Conservation (phyloP, 2,888 invertebrate genomes). For the Dascillus cervinus region DNA sequence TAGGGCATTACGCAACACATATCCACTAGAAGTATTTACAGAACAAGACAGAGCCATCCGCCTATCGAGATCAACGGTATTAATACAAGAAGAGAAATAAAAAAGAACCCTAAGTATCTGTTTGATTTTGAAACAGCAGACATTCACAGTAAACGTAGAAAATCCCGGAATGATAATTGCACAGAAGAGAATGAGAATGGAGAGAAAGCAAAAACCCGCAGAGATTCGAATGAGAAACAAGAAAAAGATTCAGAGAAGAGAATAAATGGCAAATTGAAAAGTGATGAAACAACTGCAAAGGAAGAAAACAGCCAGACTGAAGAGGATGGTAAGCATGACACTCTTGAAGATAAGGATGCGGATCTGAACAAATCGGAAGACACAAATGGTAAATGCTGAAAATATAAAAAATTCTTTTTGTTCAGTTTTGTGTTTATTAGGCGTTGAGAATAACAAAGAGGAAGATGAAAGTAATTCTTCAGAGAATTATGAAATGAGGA, state of each 20-base stretch:
- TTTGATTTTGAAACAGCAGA: slow-evolving; percentile 31
- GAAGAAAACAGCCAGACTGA: slow-evolving; percentile 7
- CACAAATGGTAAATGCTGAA: slow-evolving; percentile 1
- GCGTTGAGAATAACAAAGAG: slow-evolving; percentile 4
- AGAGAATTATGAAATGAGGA: slow-evolving; percentile 23
- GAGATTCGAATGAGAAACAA: slow-evolving; percentile 16
- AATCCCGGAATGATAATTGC: slow-evolving; percentile 11
- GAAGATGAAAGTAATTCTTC: slow-evolving; percentile 16
- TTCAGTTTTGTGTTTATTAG: not conserved
- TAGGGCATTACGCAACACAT: not conserved
- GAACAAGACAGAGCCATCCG: slow-evolving; percentile 7
- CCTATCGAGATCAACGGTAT: slow-evolving; percentile 19
- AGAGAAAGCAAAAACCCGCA: slow-evolving; percentile 13
- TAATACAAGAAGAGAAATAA: slow-evolving; percentile 24
- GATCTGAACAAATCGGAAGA: slow-evolving; percentile 4
- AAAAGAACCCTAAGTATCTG: slow-evolving; percentile 31
- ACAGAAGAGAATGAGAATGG: slow-evolving; percentile 14
- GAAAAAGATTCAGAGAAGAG: slow-evolving; percentile 15
- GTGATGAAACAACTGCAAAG: slow-evolving; percentile 12
- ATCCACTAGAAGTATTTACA: slow-evolving; percentile 5
- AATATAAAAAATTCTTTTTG: not conserved
- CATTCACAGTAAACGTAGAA: slow-evolving; percentile 9
- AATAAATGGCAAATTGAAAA: slow-evolving; percentile 20
- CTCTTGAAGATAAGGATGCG: slow-evolving; percentile 15
- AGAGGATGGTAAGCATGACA: slow-evolving; percentile 1